Evolutionary conservation across 92 coral and sea anemone genomes (phyloP).

Genomic region (Heliopora coerulea): DNA sequence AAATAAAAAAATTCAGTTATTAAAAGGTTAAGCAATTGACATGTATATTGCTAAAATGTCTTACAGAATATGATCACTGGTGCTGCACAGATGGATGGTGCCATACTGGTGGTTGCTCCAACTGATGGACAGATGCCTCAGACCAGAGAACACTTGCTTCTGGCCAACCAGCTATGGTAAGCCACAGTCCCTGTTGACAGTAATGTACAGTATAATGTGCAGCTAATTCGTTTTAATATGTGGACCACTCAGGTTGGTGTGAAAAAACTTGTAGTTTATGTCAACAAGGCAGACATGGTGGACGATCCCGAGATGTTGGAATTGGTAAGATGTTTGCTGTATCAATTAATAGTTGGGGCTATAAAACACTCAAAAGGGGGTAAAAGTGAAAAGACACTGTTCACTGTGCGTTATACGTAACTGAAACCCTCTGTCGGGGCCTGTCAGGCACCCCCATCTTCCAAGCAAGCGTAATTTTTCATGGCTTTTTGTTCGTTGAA

Average conservation of each 20-base stretch:
- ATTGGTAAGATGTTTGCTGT: slow-evolving; percentile 64
- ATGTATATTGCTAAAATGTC: no score
- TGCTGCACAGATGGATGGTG: slow-evolving; percentile 99
- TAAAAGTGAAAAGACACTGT: no score
- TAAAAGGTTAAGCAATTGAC: no score
- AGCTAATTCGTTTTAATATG: background rate
- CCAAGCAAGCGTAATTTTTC: no score
- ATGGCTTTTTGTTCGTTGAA: no score
- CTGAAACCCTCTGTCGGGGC: no score
- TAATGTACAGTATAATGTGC: background rate
- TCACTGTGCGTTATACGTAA: no score
- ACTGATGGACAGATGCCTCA: slow-evolving; percentile 99
- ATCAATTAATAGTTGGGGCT: no score
- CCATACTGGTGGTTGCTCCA: slow-evolving; percentile 94
- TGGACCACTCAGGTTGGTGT: slow-evolving; percentile 79
- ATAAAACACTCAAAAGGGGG: no score
- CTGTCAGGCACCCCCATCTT: no score
- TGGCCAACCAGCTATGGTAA: slow-evolving; percentile 80
- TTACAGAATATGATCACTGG: slow-evolving; percentile 98
- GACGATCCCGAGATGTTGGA: slow-evolving; percentile 89
- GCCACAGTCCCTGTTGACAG: background rate
- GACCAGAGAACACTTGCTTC: slow-evolving; percentile 89
- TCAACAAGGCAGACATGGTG: slow-evolving; percentile 92
- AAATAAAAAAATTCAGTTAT: no score
- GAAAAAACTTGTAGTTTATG: slow-evolving; percentile 83